These are phyloP conservation scores for Sphinx pinastri DNA, from an alignment of 2,888 invertebrate genomes.

Conservation along the genomic window DNA sequence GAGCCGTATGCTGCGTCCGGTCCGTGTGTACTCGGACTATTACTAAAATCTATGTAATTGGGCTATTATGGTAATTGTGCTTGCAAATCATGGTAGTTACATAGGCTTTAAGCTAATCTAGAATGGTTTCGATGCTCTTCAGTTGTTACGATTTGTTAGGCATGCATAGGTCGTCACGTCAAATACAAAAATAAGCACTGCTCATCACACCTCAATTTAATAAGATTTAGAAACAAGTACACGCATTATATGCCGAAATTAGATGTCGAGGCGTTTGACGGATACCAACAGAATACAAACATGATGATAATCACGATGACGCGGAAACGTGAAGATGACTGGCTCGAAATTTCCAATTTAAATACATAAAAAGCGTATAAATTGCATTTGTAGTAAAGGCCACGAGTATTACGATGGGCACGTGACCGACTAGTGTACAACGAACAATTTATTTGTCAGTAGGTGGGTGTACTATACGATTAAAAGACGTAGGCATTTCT, in stretches of 20 bases:
- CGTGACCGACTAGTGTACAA: background rate
- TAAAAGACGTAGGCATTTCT: background rate
- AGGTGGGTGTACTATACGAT: background rate
- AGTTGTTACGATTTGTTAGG: too few species aligned
- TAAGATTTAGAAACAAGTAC: background rate
- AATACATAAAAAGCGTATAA: conserved; percentile 17
- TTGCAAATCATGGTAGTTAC: background rate
- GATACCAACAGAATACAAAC: conserved; percentile 18
- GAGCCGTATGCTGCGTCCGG: conserved; percentile 41
- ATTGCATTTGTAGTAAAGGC: conserved; percentile 5
- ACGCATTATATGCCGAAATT: conserved; percentile 22
- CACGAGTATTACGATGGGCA: conserved; percentile 4
- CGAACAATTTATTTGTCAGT: background rate
- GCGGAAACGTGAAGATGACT: background rate
- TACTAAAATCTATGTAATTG: background rate
- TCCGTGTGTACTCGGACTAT: background rate
- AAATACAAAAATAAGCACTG: background rate
- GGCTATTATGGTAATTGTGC: background rate
- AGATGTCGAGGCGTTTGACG: conserved; percentile 29
- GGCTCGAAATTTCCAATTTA: conserved; percentile 7
- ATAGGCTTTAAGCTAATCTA: background rate
- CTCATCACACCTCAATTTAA: background rate
- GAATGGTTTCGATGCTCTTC: too few species aligned
- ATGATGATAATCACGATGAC: background rate
- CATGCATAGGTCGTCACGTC: too few species aligned